Percentiles rank a stretch among this genome's conserved stretches.
These are phyloP conservation scores for Eurystomus glaucurus DNA, from an alignment of 2,797 vertebrate species.

Conservation along the genomic window DNA sequence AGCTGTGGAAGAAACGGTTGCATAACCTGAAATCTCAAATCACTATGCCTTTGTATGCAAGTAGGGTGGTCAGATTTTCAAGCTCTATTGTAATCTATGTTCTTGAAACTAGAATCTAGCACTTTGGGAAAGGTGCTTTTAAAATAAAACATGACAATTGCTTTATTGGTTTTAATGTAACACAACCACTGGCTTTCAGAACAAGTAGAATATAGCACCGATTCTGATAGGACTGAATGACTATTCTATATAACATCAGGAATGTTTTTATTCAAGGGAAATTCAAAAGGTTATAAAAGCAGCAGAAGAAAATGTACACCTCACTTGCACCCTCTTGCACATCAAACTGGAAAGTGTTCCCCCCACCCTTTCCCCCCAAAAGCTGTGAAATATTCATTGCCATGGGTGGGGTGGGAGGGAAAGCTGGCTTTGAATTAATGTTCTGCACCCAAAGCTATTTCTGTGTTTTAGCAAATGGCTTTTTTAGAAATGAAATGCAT, in stretches of 20 bases:
- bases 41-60: not conserved
- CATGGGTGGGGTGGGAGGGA: not conserved
- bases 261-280: not conserved
- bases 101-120: not conserved
- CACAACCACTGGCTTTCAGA: not conserved
- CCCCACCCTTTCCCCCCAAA: not conserved
- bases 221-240: not conserved
- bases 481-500: not conserved
- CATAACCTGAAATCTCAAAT: not conserved
- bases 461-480: not conserved
- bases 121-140: not conserved
- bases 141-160: not conserved
- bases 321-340: not conserved
- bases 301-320: not conserved
- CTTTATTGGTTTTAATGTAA: conserved; percentile 22
- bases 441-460: not conserved
- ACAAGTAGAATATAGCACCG: not conserved
- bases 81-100: not conserved
- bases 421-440: not conserved
- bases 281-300: not conserved
- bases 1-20: not conserved
- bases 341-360: not conserved
- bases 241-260: not conserved
- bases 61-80: not conserved
- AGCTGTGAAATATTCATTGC: not conserved